These are phyloP conservation scores for Acronicta alni DNA, from an alignment of 2,888 invertebrate species.

Conservation along the genomic window DNA sequence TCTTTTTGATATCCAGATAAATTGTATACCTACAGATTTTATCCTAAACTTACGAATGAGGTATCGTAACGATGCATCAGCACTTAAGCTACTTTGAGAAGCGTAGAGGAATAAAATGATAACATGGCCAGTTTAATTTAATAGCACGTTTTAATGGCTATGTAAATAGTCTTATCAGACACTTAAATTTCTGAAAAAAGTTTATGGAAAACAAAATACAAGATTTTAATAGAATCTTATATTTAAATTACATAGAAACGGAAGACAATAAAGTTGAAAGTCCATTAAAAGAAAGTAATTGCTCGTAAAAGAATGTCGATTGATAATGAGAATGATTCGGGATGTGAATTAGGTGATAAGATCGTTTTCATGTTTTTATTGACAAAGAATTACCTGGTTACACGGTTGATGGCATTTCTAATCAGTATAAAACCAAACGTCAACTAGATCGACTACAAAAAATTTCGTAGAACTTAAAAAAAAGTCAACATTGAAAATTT, in stretches of 20 bases:
- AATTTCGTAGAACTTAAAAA: neutral
- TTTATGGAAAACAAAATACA: slow-evolving; percentile 25
- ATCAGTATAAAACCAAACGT: slow-evolving; percentile 24
- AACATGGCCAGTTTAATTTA: slow-evolving; percentile 32
- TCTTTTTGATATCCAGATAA: slow-evolving; percentile 22
- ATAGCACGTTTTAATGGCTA: slow-evolving; percentile 46
- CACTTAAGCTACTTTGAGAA: slow-evolving; percentile 33
- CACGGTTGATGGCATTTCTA: slow-evolving; percentile 28
- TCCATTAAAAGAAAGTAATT: slow-evolving; percentile 47
- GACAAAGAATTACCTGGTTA: slow-evolving; percentile 30
- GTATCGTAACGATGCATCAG: slow-evolving; percentile 32
- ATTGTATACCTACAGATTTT: slow-evolving; percentile 7
- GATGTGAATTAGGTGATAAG: slow-evolving; percentile 46
- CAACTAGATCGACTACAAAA: slow-evolving; percentile 8
- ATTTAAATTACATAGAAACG: slow-evolving; percentile 32
- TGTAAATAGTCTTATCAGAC: slow-evolving; percentile 54
- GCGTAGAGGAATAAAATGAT: slow-evolving; percentile 35
- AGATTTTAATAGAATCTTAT: slow-evolving; percentile 34
- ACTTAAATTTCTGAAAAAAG: slow-evolving; percentile 34
- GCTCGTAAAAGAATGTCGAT: slow-evolving; percentile 50
- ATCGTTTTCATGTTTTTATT: slow-evolving; percentile 38
- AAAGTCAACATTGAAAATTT: too few relatives aligned
- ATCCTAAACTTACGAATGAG: slow-evolving; percentile 11
- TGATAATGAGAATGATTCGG: slow-evolving; percentile 48
- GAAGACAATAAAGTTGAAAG: slow-evolving; percentile 41